Evolutionary conservation across 2,797 vertebrate species (phyloP).

Genomic region (Anniella stebbinsi): DNA sequence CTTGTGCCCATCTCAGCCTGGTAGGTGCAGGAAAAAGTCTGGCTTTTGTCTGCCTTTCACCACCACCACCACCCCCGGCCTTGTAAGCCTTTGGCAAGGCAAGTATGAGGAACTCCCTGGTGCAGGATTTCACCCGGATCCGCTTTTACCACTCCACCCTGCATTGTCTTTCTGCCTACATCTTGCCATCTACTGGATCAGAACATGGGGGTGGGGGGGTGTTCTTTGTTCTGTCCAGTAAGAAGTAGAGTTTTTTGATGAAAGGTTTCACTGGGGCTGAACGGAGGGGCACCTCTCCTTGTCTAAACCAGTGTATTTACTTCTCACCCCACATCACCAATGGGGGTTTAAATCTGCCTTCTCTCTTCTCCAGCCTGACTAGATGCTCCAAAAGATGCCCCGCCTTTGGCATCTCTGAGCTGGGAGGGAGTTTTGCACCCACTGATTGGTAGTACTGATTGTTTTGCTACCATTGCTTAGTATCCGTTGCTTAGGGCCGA

Average conservation of each 20-base stretch:
- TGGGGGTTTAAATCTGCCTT: neutral
- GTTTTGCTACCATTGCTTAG: neutral
- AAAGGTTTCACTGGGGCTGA: neutral
- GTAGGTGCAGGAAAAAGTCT: neutral
- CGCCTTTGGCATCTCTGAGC: neutral
- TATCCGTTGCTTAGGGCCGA: neutral
- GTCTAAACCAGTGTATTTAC: neutral
- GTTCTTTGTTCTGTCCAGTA: neutral
- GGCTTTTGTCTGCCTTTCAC: neutral
- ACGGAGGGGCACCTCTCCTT: neutral
- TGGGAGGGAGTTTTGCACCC: neutral
- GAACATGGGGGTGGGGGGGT: neutral
- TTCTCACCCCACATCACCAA: neutral
- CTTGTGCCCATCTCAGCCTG: neutral
- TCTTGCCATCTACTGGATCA: neutral
- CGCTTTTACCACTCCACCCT: neutral
- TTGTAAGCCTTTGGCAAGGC: neutral
- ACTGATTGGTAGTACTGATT: too few species aligned
- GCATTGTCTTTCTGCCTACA: neutral
- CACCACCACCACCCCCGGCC: neutral
- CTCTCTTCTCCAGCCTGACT: neutral
- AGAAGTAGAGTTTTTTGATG: too few species aligned
- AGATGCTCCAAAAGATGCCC: neutral
- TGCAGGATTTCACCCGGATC: neutral
- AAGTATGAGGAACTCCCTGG: too few species aligned